Evolutionary conservation across 1,140 invertebrate species (phyloP).

Genomic region (Limonius californicus): DNA sequence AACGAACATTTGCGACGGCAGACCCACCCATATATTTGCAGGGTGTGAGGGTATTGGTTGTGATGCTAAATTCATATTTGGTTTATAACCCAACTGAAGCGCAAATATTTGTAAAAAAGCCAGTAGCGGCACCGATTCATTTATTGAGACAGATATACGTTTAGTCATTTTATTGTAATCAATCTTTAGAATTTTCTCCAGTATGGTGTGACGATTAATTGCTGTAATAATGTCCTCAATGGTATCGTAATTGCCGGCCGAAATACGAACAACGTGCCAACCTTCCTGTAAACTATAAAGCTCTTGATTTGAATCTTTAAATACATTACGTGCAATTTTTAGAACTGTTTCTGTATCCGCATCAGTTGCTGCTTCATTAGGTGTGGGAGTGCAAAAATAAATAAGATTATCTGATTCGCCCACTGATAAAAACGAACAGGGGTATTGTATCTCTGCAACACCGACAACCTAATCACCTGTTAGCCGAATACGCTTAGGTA

Average conservation of each 20-base stretch:
- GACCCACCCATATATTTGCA: slow-evolving; percentile 31
- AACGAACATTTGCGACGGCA: slow-evolving; percentile 38
- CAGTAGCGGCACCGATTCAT: slow-evolving; percentile 5
- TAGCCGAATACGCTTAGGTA: slow-evolving; percentile 35
- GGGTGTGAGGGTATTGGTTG: slow-evolving; percentile 25
- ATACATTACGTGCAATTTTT: not conserved
- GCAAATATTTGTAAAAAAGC: slow-evolving; percentile 26
- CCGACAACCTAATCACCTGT: slow-evolving; percentile 37
- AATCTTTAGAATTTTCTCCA: not conserved
- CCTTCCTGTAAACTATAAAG: not conserved
- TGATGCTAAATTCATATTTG: slow-evolving; percentile 26
- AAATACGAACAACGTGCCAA: not conserved
- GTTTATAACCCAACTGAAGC: slow-evolving; percentile 30
- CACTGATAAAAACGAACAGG: slow-evolving; percentile 37
- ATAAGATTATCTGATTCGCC: not conserved
- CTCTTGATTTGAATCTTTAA: not conserved
- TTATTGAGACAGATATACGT: not conserved
- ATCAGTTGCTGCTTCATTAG: not conserved
- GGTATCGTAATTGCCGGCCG: not conserved
- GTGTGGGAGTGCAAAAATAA: not conserved
- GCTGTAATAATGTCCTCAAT: not conserved
- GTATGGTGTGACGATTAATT: not conserved
- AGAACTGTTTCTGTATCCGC: not conserved
- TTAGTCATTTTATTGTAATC: not conserved
- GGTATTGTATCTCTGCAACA: slow-evolving; percentile 39